phyloP scores from a whole-genome alignment of 2,888 invertebrate species.

The Atethmia centrago region DNA sequence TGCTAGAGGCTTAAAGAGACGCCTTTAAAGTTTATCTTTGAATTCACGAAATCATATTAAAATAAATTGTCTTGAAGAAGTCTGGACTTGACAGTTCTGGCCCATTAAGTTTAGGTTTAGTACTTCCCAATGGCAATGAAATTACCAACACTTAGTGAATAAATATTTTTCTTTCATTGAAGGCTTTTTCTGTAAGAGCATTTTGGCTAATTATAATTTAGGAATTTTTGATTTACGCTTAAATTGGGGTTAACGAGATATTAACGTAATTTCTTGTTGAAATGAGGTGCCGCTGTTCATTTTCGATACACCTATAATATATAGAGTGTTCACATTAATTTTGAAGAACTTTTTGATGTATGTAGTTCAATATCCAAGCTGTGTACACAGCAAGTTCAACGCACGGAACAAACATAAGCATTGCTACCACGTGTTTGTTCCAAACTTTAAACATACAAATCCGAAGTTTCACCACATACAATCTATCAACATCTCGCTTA shows the following conservation, averaged over 20 bases:
- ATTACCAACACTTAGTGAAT: neutral
- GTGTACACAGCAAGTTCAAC: neutral
- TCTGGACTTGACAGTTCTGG: slow-evolving; percentile 14
- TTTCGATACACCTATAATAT: no score
- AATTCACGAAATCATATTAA: neutral
- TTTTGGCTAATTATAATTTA: no score
- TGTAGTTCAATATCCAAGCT: neutral
- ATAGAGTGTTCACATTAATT: no score
- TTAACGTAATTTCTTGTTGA: neutral
- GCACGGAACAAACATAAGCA: neutral
- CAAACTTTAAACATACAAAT: slow-evolving; percentile 12
- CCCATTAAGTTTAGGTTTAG: slow-evolving; percentile 11
- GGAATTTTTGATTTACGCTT: neutral
- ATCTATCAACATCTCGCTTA: slow-evolving; percentile 11
- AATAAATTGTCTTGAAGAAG: slow-evolving; percentile 8
- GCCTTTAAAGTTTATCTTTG: slow-evolving; percentile 1
- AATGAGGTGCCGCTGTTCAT: neutral
- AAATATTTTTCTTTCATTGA: neutral
- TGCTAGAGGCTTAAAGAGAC: neutral
- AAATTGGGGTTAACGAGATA: neutral
- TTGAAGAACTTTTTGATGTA: neutral
- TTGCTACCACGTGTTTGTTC: slow-evolving; percentile 6
- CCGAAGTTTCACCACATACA: slow-evolving; percentile 9
- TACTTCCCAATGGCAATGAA: neutral
- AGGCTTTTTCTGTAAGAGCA: no score